Conservation (phyloP, 2,113 vertebrate species). For the Calonectris borealis region DNA sequence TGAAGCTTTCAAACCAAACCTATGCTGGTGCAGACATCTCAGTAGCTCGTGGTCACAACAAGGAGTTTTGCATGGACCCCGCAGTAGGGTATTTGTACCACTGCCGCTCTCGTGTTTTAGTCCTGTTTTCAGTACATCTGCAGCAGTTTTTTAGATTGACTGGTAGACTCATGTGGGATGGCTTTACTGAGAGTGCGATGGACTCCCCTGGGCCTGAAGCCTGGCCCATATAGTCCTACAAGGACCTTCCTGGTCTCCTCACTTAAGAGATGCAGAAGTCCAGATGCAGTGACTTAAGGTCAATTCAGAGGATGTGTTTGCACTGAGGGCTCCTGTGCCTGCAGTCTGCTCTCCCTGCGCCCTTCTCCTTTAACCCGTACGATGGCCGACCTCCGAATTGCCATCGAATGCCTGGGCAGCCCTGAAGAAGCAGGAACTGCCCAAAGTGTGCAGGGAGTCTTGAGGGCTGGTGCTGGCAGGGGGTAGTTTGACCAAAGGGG, state of each 20-base stretch:
- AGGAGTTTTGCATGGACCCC: not conserved
- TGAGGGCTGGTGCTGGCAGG: not conserved
- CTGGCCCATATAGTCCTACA: not conserved
- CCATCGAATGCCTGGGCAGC: not conserved
- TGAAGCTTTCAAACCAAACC: too few species aligned
- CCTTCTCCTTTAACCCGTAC: too few species aligned
- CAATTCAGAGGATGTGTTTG: not conserved
- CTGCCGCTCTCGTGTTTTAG: not conserved
- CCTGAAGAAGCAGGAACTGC: not conserved
- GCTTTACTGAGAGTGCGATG: not conserved
- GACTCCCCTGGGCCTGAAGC: not conserved
- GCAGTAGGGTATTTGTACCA: rapidly evolving
- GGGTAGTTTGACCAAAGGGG: not conserved
- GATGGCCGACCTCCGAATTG: not conserved
- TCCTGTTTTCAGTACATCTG: not conserved
- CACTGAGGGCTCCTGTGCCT: not conserved
- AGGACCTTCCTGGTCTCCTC: not conserved
- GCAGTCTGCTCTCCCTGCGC: too few species aligned
- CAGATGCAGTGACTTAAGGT: not conserved
- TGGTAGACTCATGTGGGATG: not conserved
- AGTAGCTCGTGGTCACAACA: not conserved
- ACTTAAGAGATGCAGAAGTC: not conserved
- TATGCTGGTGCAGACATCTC: not conserved
- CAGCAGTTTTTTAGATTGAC: not conserved
- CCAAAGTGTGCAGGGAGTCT: not conserved